Conservation (phyloP, 2,113 vertebrate genomes). For the Rhipidura dahli region DNA sequence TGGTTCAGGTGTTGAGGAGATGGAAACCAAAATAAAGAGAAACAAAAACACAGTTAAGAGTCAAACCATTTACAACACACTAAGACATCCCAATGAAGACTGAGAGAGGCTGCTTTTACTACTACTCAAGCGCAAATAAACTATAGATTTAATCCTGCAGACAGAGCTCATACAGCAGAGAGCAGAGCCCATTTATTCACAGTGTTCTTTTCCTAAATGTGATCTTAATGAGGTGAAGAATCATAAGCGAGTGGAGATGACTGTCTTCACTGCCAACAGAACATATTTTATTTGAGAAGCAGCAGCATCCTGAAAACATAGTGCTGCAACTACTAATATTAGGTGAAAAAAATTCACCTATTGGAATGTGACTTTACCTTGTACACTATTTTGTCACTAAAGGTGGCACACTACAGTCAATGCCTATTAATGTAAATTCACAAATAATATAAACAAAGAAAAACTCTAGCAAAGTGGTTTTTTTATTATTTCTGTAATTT, state of each 20-base stretch:
- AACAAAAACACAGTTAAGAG: constrained; percentile 39
- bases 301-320: background rate
- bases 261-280: constrained; percentile 17
- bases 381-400: background rate
- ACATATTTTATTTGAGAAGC: background rate
- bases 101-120: background rate
- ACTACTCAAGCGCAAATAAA: constrained; percentile 13
- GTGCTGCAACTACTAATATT: background rate
- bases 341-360: background rate
- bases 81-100: background rate
- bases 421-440: background rate
- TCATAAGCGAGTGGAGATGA: background rate
- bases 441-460: background rate
- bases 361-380: background rate
- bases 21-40: constrained; percentile 37
- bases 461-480: background rate
- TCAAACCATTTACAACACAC: background rate
- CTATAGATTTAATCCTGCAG: constrained; percentile 5
- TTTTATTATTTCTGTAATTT: background rate
- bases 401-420: background rate
- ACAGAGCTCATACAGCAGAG: background rate
- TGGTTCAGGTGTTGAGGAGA: constrained; percentile 15
- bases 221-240: constrained; percentile 54
- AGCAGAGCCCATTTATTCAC: constrained; percentile 16
- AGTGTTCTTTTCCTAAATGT: constrained; percentile 32